These are phyloP conservation scores for Thryonomys swinderianus DNA, from an alignment of 2,113 vertebrate species.

Conservation along the genomic window DNA sequence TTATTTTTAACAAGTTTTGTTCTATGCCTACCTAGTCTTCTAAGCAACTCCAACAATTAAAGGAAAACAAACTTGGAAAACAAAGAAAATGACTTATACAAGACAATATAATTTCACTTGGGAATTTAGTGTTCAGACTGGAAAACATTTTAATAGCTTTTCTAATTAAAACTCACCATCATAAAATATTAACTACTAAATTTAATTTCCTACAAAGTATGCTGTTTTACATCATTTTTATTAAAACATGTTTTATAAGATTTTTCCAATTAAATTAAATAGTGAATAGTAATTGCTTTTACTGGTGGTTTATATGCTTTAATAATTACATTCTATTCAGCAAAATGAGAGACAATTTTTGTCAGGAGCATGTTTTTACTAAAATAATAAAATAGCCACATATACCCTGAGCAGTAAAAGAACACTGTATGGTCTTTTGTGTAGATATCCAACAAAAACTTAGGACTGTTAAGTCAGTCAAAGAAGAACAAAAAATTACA, in stretches of 20 bases:
- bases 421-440: not conserved
- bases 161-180: conserved; percentile 81
- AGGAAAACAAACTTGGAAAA: conserved; percentile 54
- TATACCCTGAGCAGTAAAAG: not conserved
- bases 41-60: conserved; percentile 59
- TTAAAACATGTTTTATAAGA: conserved; percentile 69
- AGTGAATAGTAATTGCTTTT: conserved; percentile 13
- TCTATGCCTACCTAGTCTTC: conserved; percentile 53
- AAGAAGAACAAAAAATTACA: too few relatives aligned
- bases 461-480: too few relatives aligned
- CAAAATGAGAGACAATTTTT: conserved; percentile 71
- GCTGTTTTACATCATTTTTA: conserved; percentile 75
- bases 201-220: conserved; percentile 80
- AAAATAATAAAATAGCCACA: not conserved
- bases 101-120: conserved; percentile 64
- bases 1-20: conserved; percentile 54
- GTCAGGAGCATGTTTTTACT: conserved; percentile 44
- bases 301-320: conserved; percentile 52
- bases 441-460: not conserved
- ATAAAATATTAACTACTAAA: conserved; percentile 77
- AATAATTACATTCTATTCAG: conserved; percentile 56
- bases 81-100: conserved; percentile 71
- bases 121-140: conserved; percentile 69
- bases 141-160: conserved; percentile 75
- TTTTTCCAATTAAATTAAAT: conserved; percentile 69